Evolutionary conservation across 2,888 invertebrate species (phyloP).

Genomic region (Drosophila phalerata): DNA sequence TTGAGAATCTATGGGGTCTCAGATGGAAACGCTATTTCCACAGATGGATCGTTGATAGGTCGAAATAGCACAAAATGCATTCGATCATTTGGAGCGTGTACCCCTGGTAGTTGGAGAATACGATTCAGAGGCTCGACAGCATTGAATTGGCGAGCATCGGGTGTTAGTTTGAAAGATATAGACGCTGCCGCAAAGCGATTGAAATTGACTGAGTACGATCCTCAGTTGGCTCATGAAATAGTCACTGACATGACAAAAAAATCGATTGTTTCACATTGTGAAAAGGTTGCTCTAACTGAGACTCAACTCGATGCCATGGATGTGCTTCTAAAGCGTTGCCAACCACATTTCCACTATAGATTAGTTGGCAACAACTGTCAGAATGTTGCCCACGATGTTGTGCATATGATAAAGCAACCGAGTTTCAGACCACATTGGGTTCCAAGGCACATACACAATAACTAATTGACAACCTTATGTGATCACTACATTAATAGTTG

Average conservation of each 20-base stretch:
- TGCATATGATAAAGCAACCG: neutral
- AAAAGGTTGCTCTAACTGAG: neutral
- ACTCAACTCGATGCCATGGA: conserved; percentile 1
- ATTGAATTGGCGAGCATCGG: neutral
- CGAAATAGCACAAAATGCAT: neutral
- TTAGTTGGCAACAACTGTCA: conserved; percentile 17
- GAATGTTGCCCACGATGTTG: conserved; percentile 8
- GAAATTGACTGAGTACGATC: neutral
- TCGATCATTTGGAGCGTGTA: neutral
- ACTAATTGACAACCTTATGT: neutral
- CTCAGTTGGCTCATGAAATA: neutral
- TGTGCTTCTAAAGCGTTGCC: neutral
- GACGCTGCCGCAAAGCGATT: neutral
- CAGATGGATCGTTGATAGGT: neutral
- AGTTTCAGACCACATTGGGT: conserved; percentile 1
- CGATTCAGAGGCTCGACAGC: neutral
- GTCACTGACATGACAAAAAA: neutral
- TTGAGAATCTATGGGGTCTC: conserved; percentile 10
- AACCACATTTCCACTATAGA: conserved; percentile 5
- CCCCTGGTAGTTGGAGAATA: conserved; percentile 7
- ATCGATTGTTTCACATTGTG: neutral
- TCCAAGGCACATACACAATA: neutral
- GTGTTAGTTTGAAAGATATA: neutral
- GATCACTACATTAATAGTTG: too few relatives aligned
- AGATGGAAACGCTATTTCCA: conserved; percentile 2